These are phyloP conservation scores for Pachymerium ferrugineum DNA, from an alignment of 2,888 invertebrate genomes.

Conservation along the genomic window DNA sequence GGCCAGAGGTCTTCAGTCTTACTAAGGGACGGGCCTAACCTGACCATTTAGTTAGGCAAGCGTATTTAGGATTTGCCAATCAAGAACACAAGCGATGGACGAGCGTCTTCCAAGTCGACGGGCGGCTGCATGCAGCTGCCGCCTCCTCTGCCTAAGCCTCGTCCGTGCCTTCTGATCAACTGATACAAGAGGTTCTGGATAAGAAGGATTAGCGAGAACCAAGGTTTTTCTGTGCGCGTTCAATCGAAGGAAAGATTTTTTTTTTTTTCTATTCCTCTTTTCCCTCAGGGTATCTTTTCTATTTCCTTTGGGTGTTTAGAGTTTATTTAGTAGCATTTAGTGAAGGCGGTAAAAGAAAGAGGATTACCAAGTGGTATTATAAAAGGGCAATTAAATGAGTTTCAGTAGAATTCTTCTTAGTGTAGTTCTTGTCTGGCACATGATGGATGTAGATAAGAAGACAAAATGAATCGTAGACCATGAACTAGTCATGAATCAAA, in stretches of 20 bases:
- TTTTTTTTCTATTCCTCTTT: not conserved
- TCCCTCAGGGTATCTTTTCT: not conserved
- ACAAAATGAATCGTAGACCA: not conserved
- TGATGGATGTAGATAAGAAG: not conserved
- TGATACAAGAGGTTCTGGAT: conserved; percentile 3
- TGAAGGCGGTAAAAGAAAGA: no score
- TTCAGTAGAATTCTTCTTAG: not conserved
- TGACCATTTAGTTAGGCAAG: not conserved
- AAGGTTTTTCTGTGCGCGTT: not conserved
- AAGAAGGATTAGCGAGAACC: not conserved
- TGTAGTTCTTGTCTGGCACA: not conserved
- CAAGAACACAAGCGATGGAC: not conserved
- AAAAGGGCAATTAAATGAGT: not conserved
- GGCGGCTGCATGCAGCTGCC: not conserved
- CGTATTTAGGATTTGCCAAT: not conserved
- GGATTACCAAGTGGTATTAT: no score
- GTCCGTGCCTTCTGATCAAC: not conserved
- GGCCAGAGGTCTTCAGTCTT: not conserved
- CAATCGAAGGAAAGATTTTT: not conserved
- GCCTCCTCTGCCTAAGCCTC: not conserved
- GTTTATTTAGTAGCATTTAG: not conserved
- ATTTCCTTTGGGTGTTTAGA: not conserved
- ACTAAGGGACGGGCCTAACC: not conserved
- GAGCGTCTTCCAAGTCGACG: not conserved
- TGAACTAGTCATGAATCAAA: conserved; percentile 4